These are phyloP conservation scores for Pimpla rufipes DNA, from an alignment of 2,888 invertebrate genomes.

Conservation along the genomic window DNA sequence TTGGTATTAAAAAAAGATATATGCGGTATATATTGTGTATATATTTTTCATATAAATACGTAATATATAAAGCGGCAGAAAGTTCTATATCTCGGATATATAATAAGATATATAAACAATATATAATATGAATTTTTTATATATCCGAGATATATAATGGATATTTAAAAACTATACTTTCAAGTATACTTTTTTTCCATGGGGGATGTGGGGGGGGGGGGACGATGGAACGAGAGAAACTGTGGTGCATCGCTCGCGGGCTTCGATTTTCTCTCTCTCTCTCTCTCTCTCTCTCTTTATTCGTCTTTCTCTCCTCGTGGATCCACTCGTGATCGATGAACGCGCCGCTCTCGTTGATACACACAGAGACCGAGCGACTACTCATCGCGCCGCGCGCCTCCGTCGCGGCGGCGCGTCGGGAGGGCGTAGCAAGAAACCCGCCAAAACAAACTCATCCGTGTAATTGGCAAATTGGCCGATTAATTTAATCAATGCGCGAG, in stretches of 20 bases:
- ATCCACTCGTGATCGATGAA: conserved; percentile 81
- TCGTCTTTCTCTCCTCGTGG: conserved; percentile 6
- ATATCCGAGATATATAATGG: no score
- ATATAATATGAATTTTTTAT: no score
- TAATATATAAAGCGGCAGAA: no score
- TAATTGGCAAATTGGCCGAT: conserved; percentile 85
- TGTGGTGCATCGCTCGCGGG: conserved; percentile 62
- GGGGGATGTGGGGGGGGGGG: conserved; percentile 30
- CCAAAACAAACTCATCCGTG: conserved; percentile 85
- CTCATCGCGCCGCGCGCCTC: neutral
- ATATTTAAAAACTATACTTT: no score
- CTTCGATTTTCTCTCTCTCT: conserved; percentile 57
- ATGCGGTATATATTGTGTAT: no score
- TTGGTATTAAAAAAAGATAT: no score
- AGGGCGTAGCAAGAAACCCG: conserved; percentile 76
- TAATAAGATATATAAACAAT: no score
- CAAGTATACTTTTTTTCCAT: no score
- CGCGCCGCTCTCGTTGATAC: conserved; percentile 68
- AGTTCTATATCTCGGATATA: no score
- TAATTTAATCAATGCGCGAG: conserved; percentile 83
- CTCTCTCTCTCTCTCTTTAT: no score
- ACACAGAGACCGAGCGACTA: neutral
- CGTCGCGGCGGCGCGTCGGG: conserved; percentile 15
- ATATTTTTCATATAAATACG: no score
- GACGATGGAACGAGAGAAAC: conserved; percentile 59